These are phyloP conservation scores for Chloroclystis v-ata DNA, from an alignment of 2,888 invertebrate species.

Conservation along the genomic window DNA sequence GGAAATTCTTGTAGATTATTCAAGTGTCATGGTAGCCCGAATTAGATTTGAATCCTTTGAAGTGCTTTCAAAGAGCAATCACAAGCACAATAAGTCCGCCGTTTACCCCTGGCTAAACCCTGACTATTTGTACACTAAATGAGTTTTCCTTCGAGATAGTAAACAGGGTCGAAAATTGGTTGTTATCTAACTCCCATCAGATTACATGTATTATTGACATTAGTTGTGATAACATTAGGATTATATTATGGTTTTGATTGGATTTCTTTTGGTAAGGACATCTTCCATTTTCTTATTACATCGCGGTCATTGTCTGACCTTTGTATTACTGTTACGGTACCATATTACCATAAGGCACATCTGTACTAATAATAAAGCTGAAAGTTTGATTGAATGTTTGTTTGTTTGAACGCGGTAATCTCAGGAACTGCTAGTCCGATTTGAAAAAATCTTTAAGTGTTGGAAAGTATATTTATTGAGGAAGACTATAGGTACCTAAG, in stretches of 20 bases:
- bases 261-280: conserved; percentile 9
- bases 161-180: conserved; percentile 35
- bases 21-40: background rate
- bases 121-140: conserved; percentile 31
- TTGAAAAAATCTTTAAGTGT: no score
- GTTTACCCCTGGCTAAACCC: conserved; percentile 16
- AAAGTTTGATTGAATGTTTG: no score
- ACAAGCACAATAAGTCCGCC: conserved; percentile 15
- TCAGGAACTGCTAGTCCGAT: no score
- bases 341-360: no score
- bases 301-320: background rate
- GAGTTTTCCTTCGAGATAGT: conserved; percentile 27
- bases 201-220: conserved; percentile 31
- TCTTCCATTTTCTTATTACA: background rate
- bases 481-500: no score
- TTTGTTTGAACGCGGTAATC: no score
- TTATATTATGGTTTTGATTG: conserved; percentile 14
- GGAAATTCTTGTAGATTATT: background rate
- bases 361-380: no score
- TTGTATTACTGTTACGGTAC: no score
- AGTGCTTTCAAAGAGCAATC: conserved; percentile 6
- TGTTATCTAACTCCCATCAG: conserved; percentile 29
- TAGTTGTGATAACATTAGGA: conserved; percentile 18
- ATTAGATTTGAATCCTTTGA: conserved; percentile 1
- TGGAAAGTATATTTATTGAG: no score